These are phyloP conservation scores for Lithosia quadra DNA, from an alignment of 2,888 invertebrate species.

Conservation along the genomic window DNA sequence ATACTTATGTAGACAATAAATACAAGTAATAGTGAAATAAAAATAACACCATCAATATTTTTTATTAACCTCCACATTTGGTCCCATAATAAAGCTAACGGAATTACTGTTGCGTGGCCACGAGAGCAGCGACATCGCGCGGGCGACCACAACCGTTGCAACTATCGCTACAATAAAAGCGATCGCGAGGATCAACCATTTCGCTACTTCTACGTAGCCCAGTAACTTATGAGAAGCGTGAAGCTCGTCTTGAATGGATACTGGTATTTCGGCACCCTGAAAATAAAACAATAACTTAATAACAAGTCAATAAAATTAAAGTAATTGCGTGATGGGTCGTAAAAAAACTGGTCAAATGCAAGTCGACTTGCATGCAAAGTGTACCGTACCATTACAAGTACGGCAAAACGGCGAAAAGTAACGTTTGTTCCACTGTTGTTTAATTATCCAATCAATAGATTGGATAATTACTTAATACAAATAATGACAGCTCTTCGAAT, in stretches of 20 bases:
- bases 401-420: too few relatives aligned
- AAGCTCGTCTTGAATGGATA: slow-evolving; percentile 69
- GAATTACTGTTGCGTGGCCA: slow-evolving; percentile 71
- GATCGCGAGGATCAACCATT: slow-evolving; percentile 75
- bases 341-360: too few relatives aligned
- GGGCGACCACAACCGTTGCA: slow-evolving; percentile 56
- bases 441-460: too few relatives aligned
- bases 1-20: background rate
- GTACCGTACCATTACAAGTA: too few relatives aligned
- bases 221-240: slow-evolving; percentile 69
- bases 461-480: too few relatives aligned
- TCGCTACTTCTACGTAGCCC: slow-evolving; percentile 68
- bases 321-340: too few relatives aligned
- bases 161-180: slow-evolving; percentile 59
- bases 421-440: too few relatives aligned
- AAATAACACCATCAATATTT: slow-evolving; percentile 46
- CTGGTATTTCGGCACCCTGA: slow-evolving; percentile 77
- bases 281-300: slow-evolving; percentile 33
- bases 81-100: slow-evolving; percentile 74
- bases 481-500: too few relatives aligned
- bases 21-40: background rate
- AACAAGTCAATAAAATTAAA: too few relatives aligned
- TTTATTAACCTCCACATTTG: slow-evolving; percentile 69
- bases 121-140: slow-evolving; percentile 59
- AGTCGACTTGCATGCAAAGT: too few relatives aligned